A percentile compares a stretch with the other conserved stretches of the same genome.
Evolutionary conservation across 2,113 vertebrate species (phyloP).

Genomic region (Colistium nudipinnis): DNA sequence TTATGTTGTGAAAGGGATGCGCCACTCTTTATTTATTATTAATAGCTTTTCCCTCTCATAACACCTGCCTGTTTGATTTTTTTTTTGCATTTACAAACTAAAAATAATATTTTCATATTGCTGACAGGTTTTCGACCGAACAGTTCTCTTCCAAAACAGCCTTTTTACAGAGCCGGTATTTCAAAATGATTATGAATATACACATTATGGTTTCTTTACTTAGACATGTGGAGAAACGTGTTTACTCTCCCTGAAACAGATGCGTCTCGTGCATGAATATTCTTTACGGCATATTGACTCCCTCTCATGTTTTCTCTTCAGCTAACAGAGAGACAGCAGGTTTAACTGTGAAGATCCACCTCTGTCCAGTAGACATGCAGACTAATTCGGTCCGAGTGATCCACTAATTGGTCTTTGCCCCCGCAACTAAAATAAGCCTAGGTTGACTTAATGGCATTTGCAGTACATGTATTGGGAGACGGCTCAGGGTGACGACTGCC

Average conservation of each 20-base stretch:
- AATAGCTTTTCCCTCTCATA: background rate
- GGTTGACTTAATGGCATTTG: conserved; percentile 48
- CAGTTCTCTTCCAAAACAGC: background rate
- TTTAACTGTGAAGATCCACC: conserved; percentile 10
- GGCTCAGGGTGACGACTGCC: background rate
- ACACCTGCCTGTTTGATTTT: no score
- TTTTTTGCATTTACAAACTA: background rate
- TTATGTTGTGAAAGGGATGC: background rate
- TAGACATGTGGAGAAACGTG: background rate
- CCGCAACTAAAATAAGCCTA: conserved; percentile 56
- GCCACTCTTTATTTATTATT: background rate
- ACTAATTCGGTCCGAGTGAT: conserved; percentile 69
- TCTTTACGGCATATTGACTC: background rate
- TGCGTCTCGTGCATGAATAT: background rate
- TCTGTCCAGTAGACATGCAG: conserved; percentile 6
- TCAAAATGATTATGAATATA: background rate
- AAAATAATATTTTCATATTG: background rate
- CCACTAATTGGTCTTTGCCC: conserved; percentile 71
- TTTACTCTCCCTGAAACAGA: background rate
- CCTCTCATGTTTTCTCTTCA: background rate
- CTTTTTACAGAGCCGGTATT: background rate
- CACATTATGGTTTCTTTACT: background rate
- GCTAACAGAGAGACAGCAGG: background rate
- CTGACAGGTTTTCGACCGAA: background rate
- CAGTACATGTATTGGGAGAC: background rate